Percentiles rank a stretch among this genome's conserved stretches.
Conservation (phyloP, 2,113 vertebrate species). For the Aplodontia rufa region DNA sequence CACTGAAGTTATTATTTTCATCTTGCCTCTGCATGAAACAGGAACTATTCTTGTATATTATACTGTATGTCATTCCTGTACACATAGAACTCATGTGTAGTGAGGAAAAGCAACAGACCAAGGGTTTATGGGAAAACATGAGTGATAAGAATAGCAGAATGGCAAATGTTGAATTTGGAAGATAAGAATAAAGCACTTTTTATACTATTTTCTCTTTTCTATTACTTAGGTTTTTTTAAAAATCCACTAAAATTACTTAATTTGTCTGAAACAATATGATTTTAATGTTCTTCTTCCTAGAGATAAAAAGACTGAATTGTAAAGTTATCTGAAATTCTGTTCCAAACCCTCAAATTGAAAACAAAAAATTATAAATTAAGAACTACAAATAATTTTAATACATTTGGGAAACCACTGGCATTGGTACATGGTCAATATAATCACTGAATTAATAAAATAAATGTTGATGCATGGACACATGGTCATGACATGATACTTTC, state of each 20-base stretch:
- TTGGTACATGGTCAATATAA: background rate
- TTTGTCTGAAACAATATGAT: background rate
- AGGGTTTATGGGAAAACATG: background rate
- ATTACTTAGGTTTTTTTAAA: background rate
- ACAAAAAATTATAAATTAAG: background rate
- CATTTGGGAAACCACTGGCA: background rate
- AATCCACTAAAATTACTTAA: background rate
- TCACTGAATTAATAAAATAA: background rate
- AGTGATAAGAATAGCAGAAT: background rate
- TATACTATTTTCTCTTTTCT: background rate
- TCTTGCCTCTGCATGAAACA: background rate
- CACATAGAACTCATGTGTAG: background rate
- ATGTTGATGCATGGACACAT: background rate
- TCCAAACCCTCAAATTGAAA: background rate
- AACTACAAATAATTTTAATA: background rate
- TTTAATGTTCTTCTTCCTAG: background rate
- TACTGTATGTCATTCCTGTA: background rate
- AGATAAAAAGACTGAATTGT: background rate
- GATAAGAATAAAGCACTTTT: background rate
- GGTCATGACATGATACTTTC: rapidly evolving
- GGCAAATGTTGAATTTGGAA: background rate
- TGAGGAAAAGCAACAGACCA: background rate
- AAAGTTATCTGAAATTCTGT: background rate
- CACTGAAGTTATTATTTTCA: background rate
- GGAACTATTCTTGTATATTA: background rate